Evolutionary conservation across 2,888 invertebrate genomes (phyloP).

Genomic region (Anthophora plumipes): DNA sequence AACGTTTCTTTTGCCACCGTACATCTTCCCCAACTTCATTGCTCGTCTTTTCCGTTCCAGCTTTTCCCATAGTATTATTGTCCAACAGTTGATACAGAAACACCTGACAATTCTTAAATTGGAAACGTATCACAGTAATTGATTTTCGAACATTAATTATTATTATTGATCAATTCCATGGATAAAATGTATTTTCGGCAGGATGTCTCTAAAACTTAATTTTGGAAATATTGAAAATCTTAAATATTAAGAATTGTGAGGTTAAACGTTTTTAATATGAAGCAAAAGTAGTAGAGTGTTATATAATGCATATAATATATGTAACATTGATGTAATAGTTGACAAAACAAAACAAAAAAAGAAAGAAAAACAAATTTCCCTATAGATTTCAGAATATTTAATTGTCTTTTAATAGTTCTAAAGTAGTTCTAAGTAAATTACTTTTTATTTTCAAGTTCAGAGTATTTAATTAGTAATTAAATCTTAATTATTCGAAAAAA

Average conservation of each 20-base stretch:
- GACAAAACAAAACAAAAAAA: too few relatives aligned
- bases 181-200: background rate
- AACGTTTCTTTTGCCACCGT: constrained; percentile 69
- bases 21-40: constrained; percentile 27
- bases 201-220: background rate
- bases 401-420: too few relatives aligned
- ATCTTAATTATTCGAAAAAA: too few relatives aligned
- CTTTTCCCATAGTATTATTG: background rate
- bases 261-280: background rate
- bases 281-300: background rate
- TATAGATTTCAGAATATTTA: too few relatives aligned
- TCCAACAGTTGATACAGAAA: background rate
- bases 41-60: constrained; percentile 37
- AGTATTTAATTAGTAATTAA: too few relatives aligned
- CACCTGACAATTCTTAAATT: background rate
- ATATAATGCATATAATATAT: background rate
- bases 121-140: background rate
- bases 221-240: background rate
- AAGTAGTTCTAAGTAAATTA: too few relatives aligned
- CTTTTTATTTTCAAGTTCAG: too few relatives aligned
- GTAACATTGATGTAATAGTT: too few relatives aligned
- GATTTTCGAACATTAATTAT: background rate
- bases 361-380: too few relatives aligned
- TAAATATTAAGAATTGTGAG: background rate
- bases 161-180: too few relatives aligned